Percentiles rank a stretch among this genome's conserved stretches.
phyloP scores from a whole-genome alignment of 2,113 vertebrate species.

The Naja naja region DNA sequence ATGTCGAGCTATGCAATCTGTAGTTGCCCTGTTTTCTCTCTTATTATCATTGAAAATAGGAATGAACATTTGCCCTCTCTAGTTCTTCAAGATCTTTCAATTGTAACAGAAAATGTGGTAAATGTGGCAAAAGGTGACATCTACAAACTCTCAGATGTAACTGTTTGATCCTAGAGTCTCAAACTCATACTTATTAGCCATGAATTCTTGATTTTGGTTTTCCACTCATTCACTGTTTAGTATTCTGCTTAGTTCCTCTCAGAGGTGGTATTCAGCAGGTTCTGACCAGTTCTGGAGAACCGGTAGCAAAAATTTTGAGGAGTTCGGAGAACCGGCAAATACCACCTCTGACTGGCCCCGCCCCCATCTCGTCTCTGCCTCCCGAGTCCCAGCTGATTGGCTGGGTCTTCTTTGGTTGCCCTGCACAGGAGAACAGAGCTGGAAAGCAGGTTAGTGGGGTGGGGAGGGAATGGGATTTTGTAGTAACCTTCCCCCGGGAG shows the following conservation, averaged over 20 bases:
- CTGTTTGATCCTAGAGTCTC: background rate
- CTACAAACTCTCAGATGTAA: background rate
- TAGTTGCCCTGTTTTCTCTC: background rate
- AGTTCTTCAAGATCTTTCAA: background rate
- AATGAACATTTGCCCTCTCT: background rate
- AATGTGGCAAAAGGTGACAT: background rate
- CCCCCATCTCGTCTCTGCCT: too few species aligned
- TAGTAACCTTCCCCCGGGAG: too few species aligned
- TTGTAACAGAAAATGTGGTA: background rate
- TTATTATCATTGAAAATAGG: background rate
- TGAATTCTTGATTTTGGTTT: background rate
- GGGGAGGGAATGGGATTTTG: too few species aligned
- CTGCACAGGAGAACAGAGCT: too few species aligned
- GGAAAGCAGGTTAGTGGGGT: too few species aligned
- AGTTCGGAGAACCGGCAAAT: too few species aligned
- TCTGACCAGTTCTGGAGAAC: too few species aligned
- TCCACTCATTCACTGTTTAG: background rate
- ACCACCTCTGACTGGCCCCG: too few species aligned
- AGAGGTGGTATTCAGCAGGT: too few species aligned
- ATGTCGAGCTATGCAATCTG: background rate
- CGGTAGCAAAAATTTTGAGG: accelerated
- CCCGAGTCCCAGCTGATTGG: too few species aligned
- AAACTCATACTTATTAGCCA: background rate
- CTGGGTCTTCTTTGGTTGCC: too few species aligned
- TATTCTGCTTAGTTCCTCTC: background rate